phyloP scores from a whole-genome alignment of 2,113 vertebrate species.

The Odocoileus virginianus region DNA sequence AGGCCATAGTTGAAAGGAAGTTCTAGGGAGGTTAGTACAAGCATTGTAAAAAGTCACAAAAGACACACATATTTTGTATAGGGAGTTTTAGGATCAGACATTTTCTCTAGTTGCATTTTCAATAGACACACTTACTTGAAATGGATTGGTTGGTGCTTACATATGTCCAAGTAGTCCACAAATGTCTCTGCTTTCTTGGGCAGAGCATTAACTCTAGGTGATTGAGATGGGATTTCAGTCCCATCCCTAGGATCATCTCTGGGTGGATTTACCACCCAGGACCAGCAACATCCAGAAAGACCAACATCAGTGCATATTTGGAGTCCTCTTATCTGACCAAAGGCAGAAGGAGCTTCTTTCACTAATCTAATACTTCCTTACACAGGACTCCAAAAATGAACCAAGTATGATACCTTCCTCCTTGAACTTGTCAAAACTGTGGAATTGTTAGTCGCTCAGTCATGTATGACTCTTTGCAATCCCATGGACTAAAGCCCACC shows the following conservation, averaged over 20 bases:
- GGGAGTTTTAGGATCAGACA: neutral
- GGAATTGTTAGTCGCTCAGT: neutral
- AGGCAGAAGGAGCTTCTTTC: neutral
- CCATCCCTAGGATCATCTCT: neutral
- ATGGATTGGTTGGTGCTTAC: neutral
- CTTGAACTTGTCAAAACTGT: neutral
- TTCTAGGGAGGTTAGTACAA: neutral
- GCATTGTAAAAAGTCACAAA: neutral
- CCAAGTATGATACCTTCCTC: neutral
- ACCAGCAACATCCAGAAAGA: neutral
- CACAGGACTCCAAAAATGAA: neutral
- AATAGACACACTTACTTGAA: neutral
- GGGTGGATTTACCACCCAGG: neutral
- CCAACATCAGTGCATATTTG: neutral
- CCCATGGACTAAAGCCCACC: neutral
- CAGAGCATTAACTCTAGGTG: neutral
- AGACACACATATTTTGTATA: neutral
- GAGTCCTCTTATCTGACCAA: neutral
- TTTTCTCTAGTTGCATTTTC: neutral
- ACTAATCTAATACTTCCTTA: neutral
- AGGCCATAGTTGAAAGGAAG: neutral
- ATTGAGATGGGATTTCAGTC: neutral
- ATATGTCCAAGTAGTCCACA: neutral
- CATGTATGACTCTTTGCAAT: neutral
- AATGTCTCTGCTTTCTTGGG: neutral